Evolutionary conservation across 2,113 vertebrate genomes (phyloP).

Genomic region (Sakesphorus luctuosus): DNA sequence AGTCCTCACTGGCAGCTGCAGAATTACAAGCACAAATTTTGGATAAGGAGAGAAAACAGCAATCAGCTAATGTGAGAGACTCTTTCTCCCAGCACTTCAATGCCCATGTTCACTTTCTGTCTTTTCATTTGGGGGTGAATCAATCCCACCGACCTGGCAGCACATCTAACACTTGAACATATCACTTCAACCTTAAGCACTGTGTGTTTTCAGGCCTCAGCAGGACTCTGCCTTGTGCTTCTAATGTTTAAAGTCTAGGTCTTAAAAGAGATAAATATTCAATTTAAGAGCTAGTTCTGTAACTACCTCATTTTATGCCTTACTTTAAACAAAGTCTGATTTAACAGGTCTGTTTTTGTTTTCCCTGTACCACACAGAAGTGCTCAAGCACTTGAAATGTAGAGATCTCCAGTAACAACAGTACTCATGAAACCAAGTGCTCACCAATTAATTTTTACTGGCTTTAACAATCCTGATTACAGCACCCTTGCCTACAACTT

Average conservation of each 20-base stretch:
- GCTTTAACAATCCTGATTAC: neutral
- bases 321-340: neutral
- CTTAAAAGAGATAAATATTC: neutral
- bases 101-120: rapidly evolving
- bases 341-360: neutral
- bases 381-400: neutral
- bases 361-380: neutral
- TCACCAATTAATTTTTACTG: neutral
- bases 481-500: neutral
- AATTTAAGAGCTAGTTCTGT: neutral
- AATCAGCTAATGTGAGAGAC: neutral
- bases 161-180: neutral
- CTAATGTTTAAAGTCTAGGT: neutral
- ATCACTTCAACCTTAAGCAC: neutral
- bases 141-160: neutral
- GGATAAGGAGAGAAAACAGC: neutral
- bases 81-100: neutral
- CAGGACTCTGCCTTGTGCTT: neutral
- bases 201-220: neutral
- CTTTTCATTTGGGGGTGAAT: neutral
- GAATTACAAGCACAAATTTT: neutral
- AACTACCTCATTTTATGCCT: neutral
- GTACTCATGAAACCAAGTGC: neutral
- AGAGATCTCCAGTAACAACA: neutral
- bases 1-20: rapidly evolving